Percentiles rank a stretch among this genome's conserved stretches.
These are phyloP conservation scores for Acromyrmex echinatior DNA, from an alignment of 1,140 invertebrate species.

Conservation along the genomic window DNA sequence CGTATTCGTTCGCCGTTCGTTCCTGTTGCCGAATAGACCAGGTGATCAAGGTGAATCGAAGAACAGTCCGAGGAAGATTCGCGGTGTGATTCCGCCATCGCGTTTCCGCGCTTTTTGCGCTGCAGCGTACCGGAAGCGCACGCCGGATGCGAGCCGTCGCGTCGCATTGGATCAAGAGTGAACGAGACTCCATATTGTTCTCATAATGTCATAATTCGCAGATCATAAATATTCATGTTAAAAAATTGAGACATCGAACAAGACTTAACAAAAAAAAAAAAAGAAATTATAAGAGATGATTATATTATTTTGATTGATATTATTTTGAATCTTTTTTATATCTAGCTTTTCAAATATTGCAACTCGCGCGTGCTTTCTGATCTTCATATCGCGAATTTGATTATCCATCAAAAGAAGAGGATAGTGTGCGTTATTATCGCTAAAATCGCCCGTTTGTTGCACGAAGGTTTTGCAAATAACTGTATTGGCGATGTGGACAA, in stretches of 20 bases:
- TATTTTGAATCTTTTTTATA: not conserved
- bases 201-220: not conserved
- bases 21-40: not conserved
- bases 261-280: not conserved
- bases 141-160: not conserved
- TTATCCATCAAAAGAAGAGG: not conserved
- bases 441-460: not conserved
- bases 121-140: constrained; percentile 18
- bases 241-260: not conserved
- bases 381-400: not conserved
- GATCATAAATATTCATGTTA: not conserved
- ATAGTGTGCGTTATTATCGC: not conserved
- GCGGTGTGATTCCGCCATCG: constrained; percentile 35
- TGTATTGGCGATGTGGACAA: not conserved
- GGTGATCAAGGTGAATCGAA: not conserved
- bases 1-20: not conserved
- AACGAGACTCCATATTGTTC: not conserved
- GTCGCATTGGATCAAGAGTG: not conserved
- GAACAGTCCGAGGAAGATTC: not conserved
- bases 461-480: not conserved
- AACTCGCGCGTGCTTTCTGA: not conserved
- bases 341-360: not conserved
- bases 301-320: not conserved
- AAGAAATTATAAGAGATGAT: not conserved
- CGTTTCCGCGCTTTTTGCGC: constrained; percentile 20